Base-by-base conservation (phyloP, 2,888 invertebrate species). In the Drosophila tripunctata region DNA sequence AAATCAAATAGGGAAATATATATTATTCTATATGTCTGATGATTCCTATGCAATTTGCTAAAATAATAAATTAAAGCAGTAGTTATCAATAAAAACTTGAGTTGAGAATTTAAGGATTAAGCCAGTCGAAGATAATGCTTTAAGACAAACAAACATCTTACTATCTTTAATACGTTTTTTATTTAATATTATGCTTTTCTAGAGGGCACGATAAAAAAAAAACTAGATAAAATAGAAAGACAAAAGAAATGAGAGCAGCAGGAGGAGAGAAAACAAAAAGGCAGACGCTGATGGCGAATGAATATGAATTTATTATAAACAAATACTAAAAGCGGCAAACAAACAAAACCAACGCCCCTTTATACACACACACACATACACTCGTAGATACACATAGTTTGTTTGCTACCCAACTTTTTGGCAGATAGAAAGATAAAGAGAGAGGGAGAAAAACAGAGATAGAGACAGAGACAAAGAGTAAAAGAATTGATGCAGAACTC, bases 401-500 rank as follows among this genome's bases (percentile, higher is more conserved):
- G 58, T 44, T 30, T 41, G 68, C 48, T 73, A 56, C 41, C 55
- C 54, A 70, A 68, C 38, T 44, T 75, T 70, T 56, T 52, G n/a
- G 52, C 17, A 22, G 38, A 48, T 33, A 48, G 31, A 17, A 15
- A 27, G 1, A 33, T 22, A 7, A 7, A 19, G 30, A 36, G 7
- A 8, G 14, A 17, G 24, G 24, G 21, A 31, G n/a, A 33, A 54
- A 61, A 40, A 17, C 24, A 14, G 36, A 47, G 3, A 31, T 17
- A 10, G 22, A 21, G 17, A 38, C 38, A 7, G n/a, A n/a, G n/a
- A n/a, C n/a, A 35, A 33, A 65, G 38, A 24, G 61, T 17, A 27
- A 52, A 45, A 50, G 45, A 54, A 66, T 58, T 67, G 68, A 71
- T 74, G 67, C 76, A 64, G 64, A 71, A 78, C 72, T 69, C 70